Conservation (phyloP, 1,140 invertebrate genomes). For the Danaus melanippus region DNA sequence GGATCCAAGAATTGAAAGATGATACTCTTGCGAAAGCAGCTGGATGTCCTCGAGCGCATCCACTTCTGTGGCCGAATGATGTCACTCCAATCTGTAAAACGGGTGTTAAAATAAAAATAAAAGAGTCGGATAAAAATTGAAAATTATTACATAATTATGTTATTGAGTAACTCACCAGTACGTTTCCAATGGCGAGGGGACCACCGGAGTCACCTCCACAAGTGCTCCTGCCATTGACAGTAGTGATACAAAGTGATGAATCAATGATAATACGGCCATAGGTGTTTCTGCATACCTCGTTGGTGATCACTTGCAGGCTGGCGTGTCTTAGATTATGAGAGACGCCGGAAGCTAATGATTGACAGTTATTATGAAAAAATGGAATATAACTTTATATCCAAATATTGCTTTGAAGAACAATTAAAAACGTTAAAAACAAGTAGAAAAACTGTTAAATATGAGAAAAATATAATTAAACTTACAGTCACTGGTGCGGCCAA, state of each 20-base stretch:
- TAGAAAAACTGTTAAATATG: too few relatives aligned
- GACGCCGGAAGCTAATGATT: conserved; percentile 13
- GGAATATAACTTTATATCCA: background rate
- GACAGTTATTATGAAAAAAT: background rate
- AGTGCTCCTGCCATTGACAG: conserved; percentile 1
- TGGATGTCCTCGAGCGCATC: conserved; percentile 6
- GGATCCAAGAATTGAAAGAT: conserved; percentile 10
- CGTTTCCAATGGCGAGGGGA: conserved; percentile 7
- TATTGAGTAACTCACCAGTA: conserved; percentile 1
- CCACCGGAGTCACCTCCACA: conserved; percentile 14
- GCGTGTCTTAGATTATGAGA: conserved; percentile 15
- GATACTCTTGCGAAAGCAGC: conserved; percentile 10
- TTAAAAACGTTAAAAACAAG: too few relatives aligned
- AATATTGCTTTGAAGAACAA: background rate
- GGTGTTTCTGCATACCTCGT: conserved; percentile 4
- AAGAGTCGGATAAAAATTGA: background rate
- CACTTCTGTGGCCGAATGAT: conserved; percentile 7
- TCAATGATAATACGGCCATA: conserved; percentile 6
- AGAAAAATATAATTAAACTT: conserved; percentile 4
- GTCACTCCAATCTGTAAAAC: conserved; percentile 10
- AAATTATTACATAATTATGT: background rate
- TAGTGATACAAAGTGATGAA: conserved; percentile 7
- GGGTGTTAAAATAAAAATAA: background rate
- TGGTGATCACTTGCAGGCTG: conserved; percentile 20
- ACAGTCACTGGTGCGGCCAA: conserved; percentile 22